A percentile compares a stretch with the other conserved stretches of the same genome.
Conservation (phyloP, 2,797 vertebrate species). For the Sparidentex hasta region DNA sequence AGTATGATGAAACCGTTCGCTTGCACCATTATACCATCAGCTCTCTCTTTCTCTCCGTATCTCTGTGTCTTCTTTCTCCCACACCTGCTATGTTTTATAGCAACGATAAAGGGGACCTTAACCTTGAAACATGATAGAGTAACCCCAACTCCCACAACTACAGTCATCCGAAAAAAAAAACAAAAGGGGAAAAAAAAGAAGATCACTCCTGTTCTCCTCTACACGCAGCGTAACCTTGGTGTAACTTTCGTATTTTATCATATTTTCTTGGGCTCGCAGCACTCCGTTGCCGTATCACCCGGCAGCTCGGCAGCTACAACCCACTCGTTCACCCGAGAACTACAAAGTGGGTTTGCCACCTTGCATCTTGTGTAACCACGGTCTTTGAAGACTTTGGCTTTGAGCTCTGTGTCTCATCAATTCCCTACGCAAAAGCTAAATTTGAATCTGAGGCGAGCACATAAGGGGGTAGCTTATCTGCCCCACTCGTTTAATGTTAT, state of each 20-base stretch:
- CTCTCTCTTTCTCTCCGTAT: constrained; percentile 44
- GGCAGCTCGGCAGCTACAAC: constrained; percentile 67
- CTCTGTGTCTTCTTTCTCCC: constrained; percentile 43
- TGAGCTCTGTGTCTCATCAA: constrained; percentile 83
- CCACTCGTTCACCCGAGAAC: constrained; percentile 74
- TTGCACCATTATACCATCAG: constrained; percentile 38
- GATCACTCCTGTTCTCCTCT: constrained; percentile 48
- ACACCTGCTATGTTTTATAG: constrained; percentile 64
- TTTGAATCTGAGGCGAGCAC: constrained; percentile 76
- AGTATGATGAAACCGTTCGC: constrained; percentile 62
- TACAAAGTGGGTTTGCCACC: constrained; percentile 79
- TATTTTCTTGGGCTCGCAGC: constrained; percentile 57
- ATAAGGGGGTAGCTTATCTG: constrained; percentile 73
- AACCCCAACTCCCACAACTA: constrained; percentile 57
- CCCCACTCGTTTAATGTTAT: constrained; percentile 72
- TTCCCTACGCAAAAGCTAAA: constrained; percentile 79
- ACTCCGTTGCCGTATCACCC: constrained; percentile 65
- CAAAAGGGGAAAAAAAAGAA: constrained; percentile 20
- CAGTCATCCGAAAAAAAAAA: constrained; percentile 36
- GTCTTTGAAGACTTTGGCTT: constrained; percentile 81
- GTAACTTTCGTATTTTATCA: constrained; percentile 69
- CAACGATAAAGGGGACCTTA: constrained; percentile 63
- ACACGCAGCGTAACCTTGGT: constrained; percentile 65
- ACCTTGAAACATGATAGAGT: constrained; percentile 71
- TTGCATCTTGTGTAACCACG: constrained; percentile 80